Base-by-base conservation (phyloP, 1,140 invertebrate genomes). In the Monomorium pharaonis region DNA sequence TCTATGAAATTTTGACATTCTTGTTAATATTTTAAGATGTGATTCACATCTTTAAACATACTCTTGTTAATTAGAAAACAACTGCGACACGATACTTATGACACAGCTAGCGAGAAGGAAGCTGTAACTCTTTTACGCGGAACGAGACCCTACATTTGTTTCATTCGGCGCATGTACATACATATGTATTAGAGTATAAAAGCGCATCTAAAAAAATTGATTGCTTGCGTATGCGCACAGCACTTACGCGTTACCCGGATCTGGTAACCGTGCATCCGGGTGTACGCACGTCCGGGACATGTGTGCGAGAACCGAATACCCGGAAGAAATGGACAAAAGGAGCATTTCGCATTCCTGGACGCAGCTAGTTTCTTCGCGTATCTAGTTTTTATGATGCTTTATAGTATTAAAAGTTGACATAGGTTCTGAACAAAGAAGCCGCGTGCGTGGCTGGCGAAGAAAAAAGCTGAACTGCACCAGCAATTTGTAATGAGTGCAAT, bases 241-340 rank as follows among this genome's bases (percentile, higher is more conserved):
- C 30, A 67, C 9, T 80, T 80, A 44, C 12, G 58, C 37, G 44
- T 77, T 77, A 80, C 18, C 14, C 21, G 44, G 76, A 69, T 51
- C 27, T 69, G n/a, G 2, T 42, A n/a, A 21, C 21, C n/a, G 7
- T 54, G 24, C 44, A 65, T 49, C 63, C n/a, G 63, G 63, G 5
- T 44, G 3, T 21, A 67, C 9, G 63, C 30, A 44, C 16, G 33
- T 80, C 16, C 60, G 42, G 7, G 14, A 65, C 30, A 7, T 27
- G 37, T 21, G 12, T 10, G 44, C 18, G 6, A 78, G 42, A 51
- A n/a, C 21, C 33, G 10, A 14, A 78, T 10, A 47, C 14, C 54
- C 62, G 30, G 62, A 80, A 67, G 30, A 33, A 33, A 65, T 7
- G 30, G 2, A 33, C 42, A 77, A 24, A 60, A 60, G 33, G 16